Conservation (phyloP, 2,888 invertebrate genomes). For the Tachina grossa region DNA sequence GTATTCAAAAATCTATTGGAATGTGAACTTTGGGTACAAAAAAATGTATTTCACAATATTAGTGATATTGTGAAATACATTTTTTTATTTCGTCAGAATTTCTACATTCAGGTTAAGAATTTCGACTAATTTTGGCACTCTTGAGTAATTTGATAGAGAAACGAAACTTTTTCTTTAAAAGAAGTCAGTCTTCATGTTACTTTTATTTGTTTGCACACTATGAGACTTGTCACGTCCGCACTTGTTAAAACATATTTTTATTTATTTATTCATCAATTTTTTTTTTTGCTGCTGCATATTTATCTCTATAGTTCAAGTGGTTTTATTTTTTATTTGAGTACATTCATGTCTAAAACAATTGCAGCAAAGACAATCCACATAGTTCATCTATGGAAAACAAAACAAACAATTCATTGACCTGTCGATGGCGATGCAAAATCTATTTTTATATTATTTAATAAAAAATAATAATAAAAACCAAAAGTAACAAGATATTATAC, state of each 20-base stretch:
- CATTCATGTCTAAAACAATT: conserved; percentile 12
- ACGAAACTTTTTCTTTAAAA: no score
- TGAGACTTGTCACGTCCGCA: background rate
- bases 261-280: background rate
- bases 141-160: no score
- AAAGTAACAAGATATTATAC: background rate
- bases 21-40: no score
- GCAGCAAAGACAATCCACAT: background rate
- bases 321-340: conserved; percentile 19
- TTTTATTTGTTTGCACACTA: no score
- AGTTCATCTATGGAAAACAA: conserved; percentile 29
- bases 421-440: background rate
- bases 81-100: no score
- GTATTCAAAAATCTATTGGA: no score
- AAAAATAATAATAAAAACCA: background rate
- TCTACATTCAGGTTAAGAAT: no score
- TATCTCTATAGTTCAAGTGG: conserved; percentile 53
- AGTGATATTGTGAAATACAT: no score
- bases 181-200: no score
- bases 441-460: background rate
- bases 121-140: no score
- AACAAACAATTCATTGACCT: conserved; percentile 55
- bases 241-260: background rate
- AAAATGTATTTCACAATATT: no score
- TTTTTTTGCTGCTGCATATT: background rate